Percentiles rank a stretch among this genome's conserved stretches.
Conservation (phyloP, 2,888 invertebrate species). For the Macropis europaea region DNA sequence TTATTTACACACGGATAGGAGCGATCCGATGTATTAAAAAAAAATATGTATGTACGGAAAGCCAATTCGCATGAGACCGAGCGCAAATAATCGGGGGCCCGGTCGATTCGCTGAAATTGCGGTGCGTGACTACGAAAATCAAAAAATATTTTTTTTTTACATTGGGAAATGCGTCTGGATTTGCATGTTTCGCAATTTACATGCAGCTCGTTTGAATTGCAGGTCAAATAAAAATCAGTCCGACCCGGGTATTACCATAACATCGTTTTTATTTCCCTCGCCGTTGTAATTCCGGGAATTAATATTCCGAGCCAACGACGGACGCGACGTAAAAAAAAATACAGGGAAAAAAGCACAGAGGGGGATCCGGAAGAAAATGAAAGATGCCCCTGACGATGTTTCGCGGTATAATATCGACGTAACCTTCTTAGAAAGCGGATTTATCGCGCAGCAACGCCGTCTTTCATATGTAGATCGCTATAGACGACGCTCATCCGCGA, state of each 20-base stretch:
- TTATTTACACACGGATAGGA: too few species aligned
- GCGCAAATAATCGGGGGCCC: too few species aligned
- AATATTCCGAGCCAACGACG: conserved; percentile 7
- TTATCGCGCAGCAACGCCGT: conserved; percentile 11
- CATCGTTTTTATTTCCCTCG: conserved; percentile 16
- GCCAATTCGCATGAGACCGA: too few species aligned
- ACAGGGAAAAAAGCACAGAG: too few species aligned
- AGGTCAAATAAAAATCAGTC: conserved; percentile 30
- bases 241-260: conserved; percentile 17
- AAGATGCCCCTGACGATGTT: neutral
- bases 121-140: neutral
- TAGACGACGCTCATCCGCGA: conserved; percentile 1
- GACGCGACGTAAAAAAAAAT: neutral
- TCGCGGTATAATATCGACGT: conserved; percentile 6
- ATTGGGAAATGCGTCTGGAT: neutral
- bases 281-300: conserved; percentile 19
- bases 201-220: conserved; percentile 27
- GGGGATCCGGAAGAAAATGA: neutral
- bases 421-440: conserved; percentile 7
- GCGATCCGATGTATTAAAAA: too few species aligned
- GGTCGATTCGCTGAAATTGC: too few species aligned
- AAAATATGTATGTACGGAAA: too few species aligned
- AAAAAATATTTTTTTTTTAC: neutral
- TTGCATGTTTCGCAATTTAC: conserved; percentile 17
- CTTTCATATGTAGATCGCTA: conserved; percentile 17